Evolutionary conservation across 2,888 invertebrate genomes (phyloP), one percentile per base, ranked within the genome.

Genomic region (Geophilus truncorum): DNA sequence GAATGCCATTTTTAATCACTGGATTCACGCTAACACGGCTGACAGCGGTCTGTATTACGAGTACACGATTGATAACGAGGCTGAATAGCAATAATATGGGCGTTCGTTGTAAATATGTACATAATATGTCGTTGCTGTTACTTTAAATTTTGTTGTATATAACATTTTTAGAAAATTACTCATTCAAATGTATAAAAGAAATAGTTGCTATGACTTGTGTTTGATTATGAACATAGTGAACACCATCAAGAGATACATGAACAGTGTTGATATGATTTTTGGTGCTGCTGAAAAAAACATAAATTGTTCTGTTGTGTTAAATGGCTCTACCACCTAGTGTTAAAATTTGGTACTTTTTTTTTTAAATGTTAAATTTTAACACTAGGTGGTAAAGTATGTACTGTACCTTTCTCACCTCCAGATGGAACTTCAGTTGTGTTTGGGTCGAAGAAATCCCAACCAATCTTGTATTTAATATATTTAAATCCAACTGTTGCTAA

Each of bases 1-100:
- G 30, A 81, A 81, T 40, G 51, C 28, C 6, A 18, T 23, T 18
- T 70, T 81, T 25, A 79, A 81, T 23, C 34, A 79, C n/a, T 81
- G 81, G 81, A 81, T 81, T 32, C 28, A 79, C 0, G 23, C 21
- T 40, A 78, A 81, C 34, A 36, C 25, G 18, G 45, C 34, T 12
- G 70, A 32, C 15, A 75, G 34, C 12, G 79, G 51, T 36, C 45
- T 79, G 7, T 36, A 70, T 21, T 81, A 70, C 70, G 75, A 70
- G 25, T 81, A 81, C 62, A 79, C 79, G 18, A 30, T 79, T 28
- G 70, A 51, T 18, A 51, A 1, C 5, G 70, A 70, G 1, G 28
- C 15, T n/a, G 70, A 70, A 6, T 70, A 28, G n/a, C 45, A n/a
- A 9, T 18, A n/a, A n/a, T n/a, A 45, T 9, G 6, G n/a, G 15